phyloP scores from a whole-genome alignment of 2,888 invertebrate genomes.

The Cylindroiulus punctatus region DNA sequence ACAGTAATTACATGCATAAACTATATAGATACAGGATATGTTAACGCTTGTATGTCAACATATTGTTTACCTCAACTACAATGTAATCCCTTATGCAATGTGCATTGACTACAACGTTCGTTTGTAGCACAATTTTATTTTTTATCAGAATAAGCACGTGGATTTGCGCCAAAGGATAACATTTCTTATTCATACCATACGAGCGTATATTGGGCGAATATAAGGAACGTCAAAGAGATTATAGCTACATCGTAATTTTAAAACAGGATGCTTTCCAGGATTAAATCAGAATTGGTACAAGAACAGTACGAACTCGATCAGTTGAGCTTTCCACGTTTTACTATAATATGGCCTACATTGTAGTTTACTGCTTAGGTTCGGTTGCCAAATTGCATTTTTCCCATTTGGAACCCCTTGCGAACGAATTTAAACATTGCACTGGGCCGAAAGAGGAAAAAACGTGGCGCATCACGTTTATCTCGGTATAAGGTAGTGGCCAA shows the following conservation, averaged over 20 bases:
- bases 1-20: too few relatives aligned
- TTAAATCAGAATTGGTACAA: background rate
- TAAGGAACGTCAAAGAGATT: too few relatives aligned
- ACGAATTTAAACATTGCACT: background rate
- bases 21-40: too few relatives aligned
- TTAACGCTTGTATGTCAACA: too few relatives aligned
- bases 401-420: background rate
- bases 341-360: background rate
- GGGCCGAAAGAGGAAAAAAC: background rate
- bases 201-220: too few relatives aligned
- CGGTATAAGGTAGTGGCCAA: background rate
- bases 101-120: too few relatives aligned
- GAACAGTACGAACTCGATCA: background rate
- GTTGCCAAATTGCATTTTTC: slow-evolving; percentile 19
- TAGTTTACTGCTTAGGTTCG: background rate
- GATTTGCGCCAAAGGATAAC: background rate
- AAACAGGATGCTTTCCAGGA: background rate
- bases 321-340: background rate
- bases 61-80: too few relatives aligned
- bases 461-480: background rate
- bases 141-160: too few relatives aligned
- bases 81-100: too few relatives aligned
- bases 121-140: too few relatives aligned
- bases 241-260: background rate
- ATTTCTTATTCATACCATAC: background rate